Base-by-base conservation (phyloP, 1,140 invertebrate species). In the Macrobrachium nipponense region DNA sequence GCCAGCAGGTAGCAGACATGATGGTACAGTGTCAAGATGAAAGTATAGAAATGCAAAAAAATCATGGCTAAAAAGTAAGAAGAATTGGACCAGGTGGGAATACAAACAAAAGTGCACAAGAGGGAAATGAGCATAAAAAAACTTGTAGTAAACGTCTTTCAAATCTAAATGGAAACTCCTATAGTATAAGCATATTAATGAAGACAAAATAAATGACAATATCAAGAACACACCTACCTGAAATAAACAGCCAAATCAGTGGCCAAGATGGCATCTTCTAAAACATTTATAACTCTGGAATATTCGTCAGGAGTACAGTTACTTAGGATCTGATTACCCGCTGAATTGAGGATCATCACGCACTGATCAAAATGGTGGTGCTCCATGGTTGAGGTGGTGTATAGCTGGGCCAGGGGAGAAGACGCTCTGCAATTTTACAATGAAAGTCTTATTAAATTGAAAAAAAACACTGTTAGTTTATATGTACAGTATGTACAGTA, bases 301-400 rank as follows among this genome's bases (percentile, higher is more conserved):
- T 98, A 98, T 90, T 98, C 97, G 87, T 97, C 96, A 0, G 97
- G 95, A 7, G 95, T 96, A 2, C 98, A 92, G 91, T 98, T 96
- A 64, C 94, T 94, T 88, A 99, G 92, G 87, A 99, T 97, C 92
- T 98, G 97, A 92, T 98, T 97, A 18, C 96, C 97, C 87, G 96
- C 94, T 80, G 95, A 89, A 91, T 97, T 98, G 70, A 98, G 92
- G 89, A 98, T 98, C 97, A 98, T 98, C 51, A 99, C 93, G 90
- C 97, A 98, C 91, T 98, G 97, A 92, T 99, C 97, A 91, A 99
- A 99, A 92, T 99, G 98, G 91, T 99, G 98, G 91, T 98, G 97
- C 91, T 99, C 98, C 96, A 99, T 97, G 36, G 97, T 98, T 11
- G 97, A 98, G 0, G 97, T 98, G 20, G 97, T 97, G 91, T 99